Percentiles rank a stretch among this genome's conserved stretches.
These are phyloP conservation scores for Drosophila littoralis DNA, from an alignment of 1,140 invertebrate genomes.

Conservation along the genomic window DNA sequence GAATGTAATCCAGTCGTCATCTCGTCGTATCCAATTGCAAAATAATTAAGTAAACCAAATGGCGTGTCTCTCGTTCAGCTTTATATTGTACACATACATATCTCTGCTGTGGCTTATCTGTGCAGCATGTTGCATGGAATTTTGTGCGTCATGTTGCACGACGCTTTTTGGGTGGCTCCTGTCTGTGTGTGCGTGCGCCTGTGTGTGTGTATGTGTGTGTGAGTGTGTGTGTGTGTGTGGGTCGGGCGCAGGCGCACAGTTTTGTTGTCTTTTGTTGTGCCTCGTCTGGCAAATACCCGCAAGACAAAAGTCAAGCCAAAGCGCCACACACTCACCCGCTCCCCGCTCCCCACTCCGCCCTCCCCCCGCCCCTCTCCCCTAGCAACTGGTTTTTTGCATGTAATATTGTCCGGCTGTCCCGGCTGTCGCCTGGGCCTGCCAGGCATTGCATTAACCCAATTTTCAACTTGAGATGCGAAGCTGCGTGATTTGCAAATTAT, in stretches of 20 bases:
- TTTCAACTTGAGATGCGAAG: slow-evolving; percentile 79
- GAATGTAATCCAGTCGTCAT: slow-evolving; percentile 30
- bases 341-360: too few relatives aligned
- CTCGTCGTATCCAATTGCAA: slow-evolving; percentile 71
- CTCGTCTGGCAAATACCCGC: slow-evolving; percentile 33
- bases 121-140: slow-evolving; percentile 50
- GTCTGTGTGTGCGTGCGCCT: slow-evolving; percentile 11
- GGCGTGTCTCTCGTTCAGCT: slow-evolving; percentile 30
- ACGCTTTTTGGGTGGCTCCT: slow-evolving; percentile 30
- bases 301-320: slow-evolving; percentile 68
- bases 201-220: too few relatives aligned
- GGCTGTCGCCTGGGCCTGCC: slow-evolving; percentile 29
- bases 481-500: slow-evolving; percentile 81
- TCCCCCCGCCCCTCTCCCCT: not conserved
- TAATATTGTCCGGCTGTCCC: slow-evolving; percentile 55
- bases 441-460: slow-evolving; percentile 80
- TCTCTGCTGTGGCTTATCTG: slow-evolving; percentile 26
- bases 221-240: slow-evolving; percentile 60
- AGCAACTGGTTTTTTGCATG: slow-evolving; percentile 45
- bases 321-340: slow-evolving; percentile 42
- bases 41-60: slow-evolving; percentile 80
- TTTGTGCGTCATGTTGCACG: slow-evolving; percentile 66
- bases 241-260: slow-evolving; percentile 49
- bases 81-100: not conserved
- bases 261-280: slow-evolving; percentile 73